Percentiles rank a stretch among this genome's conserved stretches.
Conservation (phyloP, 2,888 invertebrate genomes). For the Pachliopta kotzebuea region DNA sequence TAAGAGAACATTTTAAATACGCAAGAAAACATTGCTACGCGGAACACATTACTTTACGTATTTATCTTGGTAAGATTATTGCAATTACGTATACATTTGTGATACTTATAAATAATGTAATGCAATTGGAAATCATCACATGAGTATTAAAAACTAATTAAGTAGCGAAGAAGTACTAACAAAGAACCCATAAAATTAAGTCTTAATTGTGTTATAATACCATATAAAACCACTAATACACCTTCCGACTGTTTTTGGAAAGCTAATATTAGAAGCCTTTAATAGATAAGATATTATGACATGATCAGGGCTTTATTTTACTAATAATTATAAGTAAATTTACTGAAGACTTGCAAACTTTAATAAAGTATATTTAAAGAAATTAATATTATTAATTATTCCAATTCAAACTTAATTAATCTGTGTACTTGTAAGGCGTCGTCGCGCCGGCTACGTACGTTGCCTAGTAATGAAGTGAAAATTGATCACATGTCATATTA, state of each 20-base stretch:
- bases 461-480: neutral
- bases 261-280: neutral
- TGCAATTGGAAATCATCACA: neutral
- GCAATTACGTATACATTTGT: neutral
- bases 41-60: neutral
- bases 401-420: neutral
- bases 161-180: no score
- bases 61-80: neutral
- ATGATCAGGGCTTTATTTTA: neutral
- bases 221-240: no score
- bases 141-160: no score
- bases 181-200: no score
- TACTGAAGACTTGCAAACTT: neutral
- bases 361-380: neutral
- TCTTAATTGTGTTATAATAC: no score
- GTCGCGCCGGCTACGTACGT: neutral
- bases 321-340: no score
- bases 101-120: neutral
- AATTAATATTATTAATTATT: neutral
- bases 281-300: neutral
- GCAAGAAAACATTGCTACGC: constrained; percentile 4
- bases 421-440: neutral
- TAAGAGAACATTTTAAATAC: neutral
- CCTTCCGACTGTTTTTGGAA: no score
- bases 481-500: neutral